Conservation (phyloP, 2,888 invertebrate genomes). For the Hypolimnas misippus region DNA sequence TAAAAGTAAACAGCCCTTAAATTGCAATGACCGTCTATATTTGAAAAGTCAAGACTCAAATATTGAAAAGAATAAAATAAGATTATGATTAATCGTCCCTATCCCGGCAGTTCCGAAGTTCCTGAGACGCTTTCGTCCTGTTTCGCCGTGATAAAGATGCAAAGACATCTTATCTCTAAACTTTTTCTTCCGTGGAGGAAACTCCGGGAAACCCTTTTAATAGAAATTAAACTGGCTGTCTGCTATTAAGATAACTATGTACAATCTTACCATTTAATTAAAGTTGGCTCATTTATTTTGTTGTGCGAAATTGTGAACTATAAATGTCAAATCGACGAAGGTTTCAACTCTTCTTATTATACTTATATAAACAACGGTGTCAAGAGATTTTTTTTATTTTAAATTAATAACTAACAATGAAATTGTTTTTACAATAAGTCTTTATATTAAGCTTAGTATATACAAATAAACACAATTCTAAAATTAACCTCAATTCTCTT, state of each 20-base stretch:
- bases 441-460: no score
- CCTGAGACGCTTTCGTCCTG: conserved; percentile 48
- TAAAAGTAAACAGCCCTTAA: not conserved
- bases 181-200: conserved; percentile 70
- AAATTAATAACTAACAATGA: no score
- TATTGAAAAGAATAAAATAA: conserved; percentile 64
- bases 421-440: no score
- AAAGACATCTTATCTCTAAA: conserved; percentile 78
- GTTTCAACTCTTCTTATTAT: not conserved
- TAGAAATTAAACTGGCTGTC: conserved; percentile 72
- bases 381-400: no score
- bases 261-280: conserved; percentile 62
- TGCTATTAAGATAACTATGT: conserved; percentile 72
- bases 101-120: conserved; percentile 62
- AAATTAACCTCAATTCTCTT: no score
- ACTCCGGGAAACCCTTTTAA: conserved; percentile 63
- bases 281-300: conserved; percentile 46
- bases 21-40: not conserved
- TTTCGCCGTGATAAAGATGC: conserved; percentile 56
- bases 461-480: no score
- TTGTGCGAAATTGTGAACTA: not conserved
- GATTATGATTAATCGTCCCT: conserved; percentile 57
- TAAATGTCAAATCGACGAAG: not conserved
- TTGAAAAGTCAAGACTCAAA: conserved; percentile 25
- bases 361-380: not conserved